Conservation (phyloP, 2,113 vertebrate species). For the Neodon shergylaensis region DNA sequence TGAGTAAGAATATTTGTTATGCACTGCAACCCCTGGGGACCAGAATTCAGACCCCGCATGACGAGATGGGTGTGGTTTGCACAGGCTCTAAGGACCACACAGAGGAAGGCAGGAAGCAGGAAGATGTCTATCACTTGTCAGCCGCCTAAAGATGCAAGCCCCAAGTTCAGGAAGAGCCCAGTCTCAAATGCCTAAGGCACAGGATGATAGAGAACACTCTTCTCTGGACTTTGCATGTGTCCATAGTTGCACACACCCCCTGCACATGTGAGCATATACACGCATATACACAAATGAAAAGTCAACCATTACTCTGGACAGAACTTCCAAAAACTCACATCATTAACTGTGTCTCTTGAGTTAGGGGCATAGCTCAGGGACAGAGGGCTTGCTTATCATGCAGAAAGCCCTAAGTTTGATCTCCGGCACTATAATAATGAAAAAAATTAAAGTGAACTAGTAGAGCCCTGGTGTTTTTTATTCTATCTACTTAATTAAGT, state of each 20-base stretch:
- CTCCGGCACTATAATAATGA: not conserved
- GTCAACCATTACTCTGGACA: not conserved
- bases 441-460: not conserved
- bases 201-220: not conserved
- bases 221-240: not conserved
- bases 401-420: not conserved
- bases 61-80: not conserved
- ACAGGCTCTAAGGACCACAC: too few species aligned
- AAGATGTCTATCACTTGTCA: too few species aligned
- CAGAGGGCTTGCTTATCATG: not conserved
- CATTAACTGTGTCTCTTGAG: not conserved
- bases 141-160: not conserved
- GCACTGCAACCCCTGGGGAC: not conserved
- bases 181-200: too few species aligned
- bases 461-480: not conserved
- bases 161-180: not conserved
- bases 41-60: not conserved
- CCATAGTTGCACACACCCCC: too few species aligned
- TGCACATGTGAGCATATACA: too few species aligned
- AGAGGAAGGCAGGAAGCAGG: not conserved
- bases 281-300: not conserved
- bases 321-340: not conserved
- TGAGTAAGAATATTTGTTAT: not conserved
- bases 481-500: not conserved
- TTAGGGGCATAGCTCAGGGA: not conserved